Evolutionary conservation across 1,140 invertebrate genomes (phyloP), one percentile per base, ranked within the genome.

Genomic region (Philotrypesis tridentata): DNA sequence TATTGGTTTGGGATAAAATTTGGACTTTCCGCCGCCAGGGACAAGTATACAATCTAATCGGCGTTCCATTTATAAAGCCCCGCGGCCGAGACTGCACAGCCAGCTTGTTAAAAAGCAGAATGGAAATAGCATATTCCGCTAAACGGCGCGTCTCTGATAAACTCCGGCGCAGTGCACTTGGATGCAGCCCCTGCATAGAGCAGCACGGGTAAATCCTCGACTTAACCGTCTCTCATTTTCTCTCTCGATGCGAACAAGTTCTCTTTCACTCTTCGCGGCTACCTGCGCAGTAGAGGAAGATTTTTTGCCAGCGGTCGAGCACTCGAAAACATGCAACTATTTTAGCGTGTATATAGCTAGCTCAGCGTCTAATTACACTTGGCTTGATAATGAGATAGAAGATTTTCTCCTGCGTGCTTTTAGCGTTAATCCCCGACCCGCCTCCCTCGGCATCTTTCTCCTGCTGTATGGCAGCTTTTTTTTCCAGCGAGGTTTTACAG

Each of bases 111-210:
- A 55, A 43, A 55, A 55, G 48, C 5, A 55, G 48, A 55, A 55
- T 55, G 17, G 48, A 55, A 55, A 55, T 55, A 55, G 48, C 48
- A 55, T 55, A 55, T 55, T 55, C 48, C 48, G 21, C 48, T 55
- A 55, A 55, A 55, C 17, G 48, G 48, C 21, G 48, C 48, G 48
- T 65, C 61, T 65, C 61, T 29, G 61, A 65, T 65, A 65, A 65
- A 27, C 61, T 65, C 61, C 23, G 9, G 23, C 61, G 27, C 12
- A 65, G 27, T 27, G 23, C 23, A 29, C 25, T 55, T 55, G 6
- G 1, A 55, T 21, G 21, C 48, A 7, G 48, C 21, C 6, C 48
- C 11, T 5, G 40, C 40, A 2, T 14, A 2, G 17, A 65, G 23
- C 61, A 25, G 11, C 9, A 25, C 23, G 25, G 61, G 27, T 65